Evolutionary conservation across 2,888 invertebrate genomes (phyloP), one percentile per base, ranked within the genome.

Genomic region (Lomographa bimaculata): DNA sequence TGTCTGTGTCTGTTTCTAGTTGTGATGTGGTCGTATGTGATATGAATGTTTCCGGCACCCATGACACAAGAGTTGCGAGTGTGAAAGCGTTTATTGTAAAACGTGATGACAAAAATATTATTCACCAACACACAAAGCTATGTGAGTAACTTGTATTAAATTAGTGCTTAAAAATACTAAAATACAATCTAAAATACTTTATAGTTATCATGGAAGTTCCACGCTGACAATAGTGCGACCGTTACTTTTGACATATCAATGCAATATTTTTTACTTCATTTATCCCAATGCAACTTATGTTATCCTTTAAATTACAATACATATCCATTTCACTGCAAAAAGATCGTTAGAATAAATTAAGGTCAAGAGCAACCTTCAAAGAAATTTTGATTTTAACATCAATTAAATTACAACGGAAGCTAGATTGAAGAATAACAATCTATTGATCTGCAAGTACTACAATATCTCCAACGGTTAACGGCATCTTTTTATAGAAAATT

Each of bases 401-500:
- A 79, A 86, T 77, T 69, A 67, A 56, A 64, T 71, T 70, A 71
- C 69, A 79, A 81, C 78, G 76, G 81, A 71, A 75, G 71, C 70
- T 70, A 73, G 69, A 89, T 89, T 72, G 64, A 87, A 89, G 73
- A 87, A 87, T 86, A 89, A 89, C 86, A 84, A 37, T 75, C 62
- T 61, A 65, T 63, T 57, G 55, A 63, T 62, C 45, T 60, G 38
- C 39, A 57, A 56, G 54, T 60, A 41, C 33, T 36, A 53, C 64
- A 59, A 60, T 73, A 69, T 64, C 61, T 69, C 61, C 63, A 67
- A 77, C 77, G 66, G 72, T 61, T 65, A 57, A 54, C 58, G 54
- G 57, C 54, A 69, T 66, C 51, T 68, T 55, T 64, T 62, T 60
- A 60, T 57, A 56, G 58, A 66, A 71, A 71, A 89, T 87, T 89